phyloP scores from a whole-genome alignment of 2,888 invertebrate genomes.

The Exocentrus adspersus region DNA sequence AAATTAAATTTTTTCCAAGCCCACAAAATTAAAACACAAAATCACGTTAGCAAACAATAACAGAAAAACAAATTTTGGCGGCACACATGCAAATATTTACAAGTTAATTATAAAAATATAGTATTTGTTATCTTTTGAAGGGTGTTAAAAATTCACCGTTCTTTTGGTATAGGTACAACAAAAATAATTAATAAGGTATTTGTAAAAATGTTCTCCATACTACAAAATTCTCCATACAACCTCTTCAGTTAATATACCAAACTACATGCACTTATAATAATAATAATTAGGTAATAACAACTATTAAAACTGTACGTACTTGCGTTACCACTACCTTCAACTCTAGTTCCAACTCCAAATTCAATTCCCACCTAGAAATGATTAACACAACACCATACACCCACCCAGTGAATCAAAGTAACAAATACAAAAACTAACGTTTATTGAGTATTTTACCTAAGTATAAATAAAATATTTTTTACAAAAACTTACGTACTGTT shows the following conservation, averaged over 20 bases:
- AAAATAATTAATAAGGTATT: too few relatives aligned
- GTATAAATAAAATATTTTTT: conserved; percentile 24
- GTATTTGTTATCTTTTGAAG: too few relatives aligned
- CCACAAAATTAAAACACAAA: too few relatives aligned
- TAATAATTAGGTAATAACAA: neutral
- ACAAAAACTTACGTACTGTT: conserved; percentile 13
- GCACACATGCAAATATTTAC: too few relatives aligned
- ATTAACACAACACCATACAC: neutral
- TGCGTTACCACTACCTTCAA: conserved; percentile 5
- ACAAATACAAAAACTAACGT: conserved; percentile 16
- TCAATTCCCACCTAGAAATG: conserved; percentile 17
- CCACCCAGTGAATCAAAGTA: conserved; percentile 8
- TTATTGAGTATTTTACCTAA: conserved; percentile 20
- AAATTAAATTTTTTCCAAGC: too few relatives aligned
- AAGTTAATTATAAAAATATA: too few relatives aligned
- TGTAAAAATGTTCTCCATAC: too few relatives aligned
- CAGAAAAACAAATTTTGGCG: too few relatives aligned
- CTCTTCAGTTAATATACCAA: neutral
- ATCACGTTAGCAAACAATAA: too few relatives aligned
- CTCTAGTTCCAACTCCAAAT: conserved; percentile 13
- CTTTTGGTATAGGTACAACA: too few relatives aligned
- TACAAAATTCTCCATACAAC: too few relatives aligned
- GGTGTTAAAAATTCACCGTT: too few relatives aligned
- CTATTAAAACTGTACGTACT: conserved; percentile 2
- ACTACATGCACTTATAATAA: conserved; percentile 9